A percentile compares a stretch with the other conserved stretches of the same genome.
Conservation (phyloP, 1,140 invertebrate species). For the Gyrodactylus bullatarudis region DNA sequence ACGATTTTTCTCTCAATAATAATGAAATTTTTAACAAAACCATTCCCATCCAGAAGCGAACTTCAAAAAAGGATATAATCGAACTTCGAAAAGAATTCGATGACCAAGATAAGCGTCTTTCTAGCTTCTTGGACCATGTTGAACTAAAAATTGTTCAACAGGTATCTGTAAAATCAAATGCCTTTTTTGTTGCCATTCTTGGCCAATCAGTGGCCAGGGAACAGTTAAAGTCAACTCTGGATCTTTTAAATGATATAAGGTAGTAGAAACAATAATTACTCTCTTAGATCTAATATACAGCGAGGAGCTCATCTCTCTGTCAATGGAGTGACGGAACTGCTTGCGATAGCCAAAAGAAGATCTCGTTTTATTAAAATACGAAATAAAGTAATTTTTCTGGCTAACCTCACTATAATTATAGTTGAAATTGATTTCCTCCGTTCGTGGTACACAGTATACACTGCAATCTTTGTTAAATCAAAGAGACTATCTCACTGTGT, state of each 20-base stretch:
- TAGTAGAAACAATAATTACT: too few species aligned
- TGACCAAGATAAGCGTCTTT: neutral
- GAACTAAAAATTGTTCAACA: neutral
- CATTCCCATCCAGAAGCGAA: neutral
- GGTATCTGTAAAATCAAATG: neutral
- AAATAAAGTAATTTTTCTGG: neutral
- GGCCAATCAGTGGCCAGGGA: neutral
- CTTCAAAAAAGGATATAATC: neutral
- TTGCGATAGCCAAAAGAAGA: neutral
- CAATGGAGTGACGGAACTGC: neutral
- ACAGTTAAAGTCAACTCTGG: neutral
- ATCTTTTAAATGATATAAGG: neutral
- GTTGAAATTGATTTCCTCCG: neutral
- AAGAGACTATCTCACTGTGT: neutral
- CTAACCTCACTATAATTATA: neutral
- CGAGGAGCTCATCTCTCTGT: neutral
- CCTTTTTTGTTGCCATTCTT: neutral
- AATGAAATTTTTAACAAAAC: neutral
- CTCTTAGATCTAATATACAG: neutral
- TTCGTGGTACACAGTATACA: neutral
- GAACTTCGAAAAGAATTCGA: neutral
- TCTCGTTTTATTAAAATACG: neutral
- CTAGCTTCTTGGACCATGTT: neutral
- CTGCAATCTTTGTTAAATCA: neutral
- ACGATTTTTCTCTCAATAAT: neutral